Percentiles rank a stretch among this genome's conserved stretches.
Evolutionary conservation across 1,140 invertebrate species (phyloP).

Genomic region (Drosophila paulistorum): DNA sequence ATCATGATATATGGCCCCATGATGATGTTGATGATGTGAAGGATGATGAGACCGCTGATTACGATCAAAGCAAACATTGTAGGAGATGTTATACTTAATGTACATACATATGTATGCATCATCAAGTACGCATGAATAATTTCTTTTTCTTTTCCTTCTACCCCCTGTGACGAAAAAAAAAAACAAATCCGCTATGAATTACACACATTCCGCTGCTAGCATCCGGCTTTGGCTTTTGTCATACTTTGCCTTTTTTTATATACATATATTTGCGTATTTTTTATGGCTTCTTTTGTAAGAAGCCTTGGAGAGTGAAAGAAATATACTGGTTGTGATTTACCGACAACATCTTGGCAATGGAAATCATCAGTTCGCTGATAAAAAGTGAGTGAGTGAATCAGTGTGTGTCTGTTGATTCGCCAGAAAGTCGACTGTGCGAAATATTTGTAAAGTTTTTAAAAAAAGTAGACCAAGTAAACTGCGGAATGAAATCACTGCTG

Average conservation of each 20-base stretch:
- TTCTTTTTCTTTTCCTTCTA: constrained; percentile 11
- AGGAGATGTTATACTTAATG: neutral
- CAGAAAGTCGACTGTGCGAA: constrained; percentile 26
- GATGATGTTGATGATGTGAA: neutral
- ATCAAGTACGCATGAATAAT: constrained; percentile 66
- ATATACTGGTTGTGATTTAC: constrained; percentile 52
- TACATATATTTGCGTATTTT: constrained; percentile 29
- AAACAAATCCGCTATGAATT: constrained; percentile 60
- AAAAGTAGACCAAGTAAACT: neutral
- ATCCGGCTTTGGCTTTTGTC: constrained; percentile 44
- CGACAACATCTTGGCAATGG: constrained; percentile 63
- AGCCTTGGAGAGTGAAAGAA: constrained; percentile 8
- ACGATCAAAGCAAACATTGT: constrained; percentile 47
- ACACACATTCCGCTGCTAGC: constrained; percentile 48
- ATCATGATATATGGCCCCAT: neutral
- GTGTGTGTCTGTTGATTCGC: constrained; percentile 6
- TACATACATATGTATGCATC: constrained; percentile 26
- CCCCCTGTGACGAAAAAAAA: constrained; percentile 25
- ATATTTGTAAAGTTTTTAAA: neutral
- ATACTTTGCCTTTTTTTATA: constrained; percentile 39
- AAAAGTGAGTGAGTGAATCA: neutral
- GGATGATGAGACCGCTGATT: constrained; percentile 46
- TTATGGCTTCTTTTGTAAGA: constrained; percentile 46
- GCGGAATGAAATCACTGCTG: neutral
- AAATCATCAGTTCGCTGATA: constrained; percentile 43